Percentiles rank a stretch among this genome's conserved stretches.
These are phyloP conservation scores for Agrochola lota DNA, from an alignment of 2,888 invertebrate genomes.

Conservation along the genomic window DNA sequence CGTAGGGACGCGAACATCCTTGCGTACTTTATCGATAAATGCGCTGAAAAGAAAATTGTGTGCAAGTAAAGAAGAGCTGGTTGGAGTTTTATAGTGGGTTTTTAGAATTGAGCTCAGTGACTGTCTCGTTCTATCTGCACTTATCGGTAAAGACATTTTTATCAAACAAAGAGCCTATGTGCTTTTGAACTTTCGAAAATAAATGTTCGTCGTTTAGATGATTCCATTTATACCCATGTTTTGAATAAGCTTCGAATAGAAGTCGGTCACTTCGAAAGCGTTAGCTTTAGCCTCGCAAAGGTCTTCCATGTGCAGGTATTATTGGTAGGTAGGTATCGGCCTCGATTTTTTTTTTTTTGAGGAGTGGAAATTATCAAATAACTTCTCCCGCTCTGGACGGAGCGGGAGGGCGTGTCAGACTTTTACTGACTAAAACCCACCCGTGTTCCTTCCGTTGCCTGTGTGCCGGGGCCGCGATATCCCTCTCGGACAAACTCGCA, in stretches of 20 bases:
- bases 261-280: neutral
- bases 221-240: neutral
- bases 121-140: slow-evolving; percentile 2
- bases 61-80: slow-evolving; percentile 14
- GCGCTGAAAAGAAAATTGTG: slow-evolving; percentile 54
- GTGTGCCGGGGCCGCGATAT: too few species aligned
- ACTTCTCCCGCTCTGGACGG: too few species aligned
- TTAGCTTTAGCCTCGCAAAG: neutral
- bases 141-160: slow-evolving; percentile 5
- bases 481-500: too few species aligned
- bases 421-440: too few species aligned
- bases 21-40: slow-evolving; percentile 70
- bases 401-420: too few species aligned
- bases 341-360: too few species aligned
- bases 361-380: too few species aligned
- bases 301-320: neutral
- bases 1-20: slow-evolving; percentile 76
- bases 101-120: slow-evolving; percentile 12
- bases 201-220: neutral
- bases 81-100: slow-evolving; percentile 24
- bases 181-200: neutral
- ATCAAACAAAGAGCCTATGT: neutral
- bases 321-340: neutral
- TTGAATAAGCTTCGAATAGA: neutral
- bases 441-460: too few species aligned